Conservation (phyloP, 2,888 invertebrate species). For the Andrena dorsata region DNA sequence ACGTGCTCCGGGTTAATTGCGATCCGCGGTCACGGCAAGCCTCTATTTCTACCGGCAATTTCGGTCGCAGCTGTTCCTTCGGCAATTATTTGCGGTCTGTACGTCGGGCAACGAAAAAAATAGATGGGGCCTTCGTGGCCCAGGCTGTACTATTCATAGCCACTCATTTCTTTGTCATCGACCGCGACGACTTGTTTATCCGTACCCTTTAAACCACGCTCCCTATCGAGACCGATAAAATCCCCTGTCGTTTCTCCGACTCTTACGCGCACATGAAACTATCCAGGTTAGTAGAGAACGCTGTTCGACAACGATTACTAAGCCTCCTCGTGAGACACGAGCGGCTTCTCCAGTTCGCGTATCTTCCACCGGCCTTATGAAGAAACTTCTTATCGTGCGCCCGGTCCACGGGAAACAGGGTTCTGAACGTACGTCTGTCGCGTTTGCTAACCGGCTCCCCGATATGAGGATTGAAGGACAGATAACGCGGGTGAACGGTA, state of each 20-base stretch:
- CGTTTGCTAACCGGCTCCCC: constrained; percentile 4
- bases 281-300: constrained; percentile 15
- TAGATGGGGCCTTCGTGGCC: background rate
- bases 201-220: background rate
- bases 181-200: background rate
- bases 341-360: constrained; percentile 38
- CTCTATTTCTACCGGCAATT: constrained; percentile 23
- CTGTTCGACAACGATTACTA: constrained; percentile 12
- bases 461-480: background rate
- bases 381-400: constrained; percentile 42
- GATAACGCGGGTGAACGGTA: background rate
- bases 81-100: background rate
- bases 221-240: background rate
- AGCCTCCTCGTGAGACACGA: background rate
- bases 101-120: background rate
- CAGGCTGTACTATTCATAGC: background rate
- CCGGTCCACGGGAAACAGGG: constrained; percentile 1
- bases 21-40: constrained; percentile 38
- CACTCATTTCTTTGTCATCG: background rate
- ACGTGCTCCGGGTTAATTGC: constrained; percentile 51
- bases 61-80: background rate
- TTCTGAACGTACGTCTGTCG: background rate
- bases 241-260: background rate
- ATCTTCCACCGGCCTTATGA: constrained; percentile 27
- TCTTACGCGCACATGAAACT: constrained; percentile 19